These are phyloP conservation scores for Agrochola circellaris DNA, from an alignment of 2,888 invertebrate genomes.

Conservation along the genomic window DNA sequence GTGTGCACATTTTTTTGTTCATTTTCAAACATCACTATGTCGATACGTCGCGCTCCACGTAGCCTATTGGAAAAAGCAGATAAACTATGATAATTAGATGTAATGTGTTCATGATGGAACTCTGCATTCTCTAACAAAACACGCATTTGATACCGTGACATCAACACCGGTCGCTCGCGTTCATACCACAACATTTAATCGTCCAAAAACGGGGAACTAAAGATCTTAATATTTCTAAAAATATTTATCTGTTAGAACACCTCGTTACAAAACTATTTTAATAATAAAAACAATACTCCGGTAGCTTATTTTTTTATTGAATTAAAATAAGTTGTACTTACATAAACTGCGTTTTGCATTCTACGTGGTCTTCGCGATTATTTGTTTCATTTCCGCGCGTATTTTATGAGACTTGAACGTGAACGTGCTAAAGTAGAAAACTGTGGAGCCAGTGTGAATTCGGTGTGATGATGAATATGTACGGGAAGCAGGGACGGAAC, in stretches of 20 bases:
- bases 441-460: slow-evolving; percentile 68
- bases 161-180: slow-evolving; percentile 74
- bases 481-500: slow-evolving; percentile 80
- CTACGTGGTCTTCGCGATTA: slow-evolving; percentile 18
- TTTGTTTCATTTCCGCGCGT: slow-evolving; percentile 66
- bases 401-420: slow-evolving; percentile 67
- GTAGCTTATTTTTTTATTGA: slow-evolving; percentile 85
- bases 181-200: slow-evolving; percentile 61
- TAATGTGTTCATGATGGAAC: slow-evolving; percentile 81
- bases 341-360: slow-evolving; percentile 39
- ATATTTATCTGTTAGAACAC: slow-evolving; percentile 83
- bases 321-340: slow-evolving; percentile 84
- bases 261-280: slow-evolving; percentile 66
- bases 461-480: slow-evolving; percentile 83
- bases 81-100: slow-evolving; percentile 89
- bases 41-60: slow-evolving; percentile 87
- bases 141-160: slow-evolving; percentile 80
- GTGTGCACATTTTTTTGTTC: slow-evolving; percentile 80
- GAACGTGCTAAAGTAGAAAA: slow-evolving; percentile 62
- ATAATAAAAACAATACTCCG: slow-evolving; percentile 53
- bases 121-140: slow-evolving; percentile 73
- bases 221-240: slow-evolving; percentile 82
- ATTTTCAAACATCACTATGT: slow-evolving; percentile 83
- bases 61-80: slow-evolving; percentile 89
- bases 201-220: slow-evolving; percentile 76